phyloP scores from a whole-genome alignment of 2,888 invertebrate species.

The Empis stercorea region DNA sequence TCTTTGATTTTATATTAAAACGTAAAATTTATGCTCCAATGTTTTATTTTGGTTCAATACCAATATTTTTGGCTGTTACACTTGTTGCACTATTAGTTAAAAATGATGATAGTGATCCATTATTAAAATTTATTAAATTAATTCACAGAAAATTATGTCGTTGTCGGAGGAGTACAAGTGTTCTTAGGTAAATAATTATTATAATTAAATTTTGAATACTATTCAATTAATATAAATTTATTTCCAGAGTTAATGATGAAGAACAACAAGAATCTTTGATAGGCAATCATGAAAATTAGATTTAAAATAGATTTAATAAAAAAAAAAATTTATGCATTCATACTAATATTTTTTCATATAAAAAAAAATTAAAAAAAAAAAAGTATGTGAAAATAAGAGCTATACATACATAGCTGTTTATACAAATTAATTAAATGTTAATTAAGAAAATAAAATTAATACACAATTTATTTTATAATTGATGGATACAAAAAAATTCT shows the following conservation, averaged over 20 bases:
- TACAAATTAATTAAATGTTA: no score
- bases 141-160: slow-evolving; percentile 31
- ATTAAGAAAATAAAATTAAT: no score
- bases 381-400: no score
- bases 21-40: slow-evolving; percentile 51
- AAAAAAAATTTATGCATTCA: no score
- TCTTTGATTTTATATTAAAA: slow-evolving; percentile 66
- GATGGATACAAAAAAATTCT: no score
- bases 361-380: no score
- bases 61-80: slow-evolving; percentile 48
- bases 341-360: neutral
- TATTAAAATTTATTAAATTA: slow-evolving; percentile 38
- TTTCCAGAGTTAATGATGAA: slow-evolving; percentile 41
- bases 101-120: slow-evolving; percentile 73
- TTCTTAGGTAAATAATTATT: slow-evolving; percentile 26
- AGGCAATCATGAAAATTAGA: slow-evolving; percentile 26
- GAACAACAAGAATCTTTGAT: slow-evolving; percentile 51
- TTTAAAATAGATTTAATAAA: neutral
- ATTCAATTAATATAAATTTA: neutral
- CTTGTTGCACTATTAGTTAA: slow-evolving; percentile 56
- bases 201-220: neutral
- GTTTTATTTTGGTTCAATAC: slow-evolving; percentile 67
- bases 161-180: slow-evolving; percentile 28
- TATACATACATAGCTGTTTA: no score
- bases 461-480: no score